Evolutionary conservation across 2,888 invertebrate species (phyloP), one percentile per base, ranked within the genome.

Genomic region (Eupithecia inturbata): DNA sequence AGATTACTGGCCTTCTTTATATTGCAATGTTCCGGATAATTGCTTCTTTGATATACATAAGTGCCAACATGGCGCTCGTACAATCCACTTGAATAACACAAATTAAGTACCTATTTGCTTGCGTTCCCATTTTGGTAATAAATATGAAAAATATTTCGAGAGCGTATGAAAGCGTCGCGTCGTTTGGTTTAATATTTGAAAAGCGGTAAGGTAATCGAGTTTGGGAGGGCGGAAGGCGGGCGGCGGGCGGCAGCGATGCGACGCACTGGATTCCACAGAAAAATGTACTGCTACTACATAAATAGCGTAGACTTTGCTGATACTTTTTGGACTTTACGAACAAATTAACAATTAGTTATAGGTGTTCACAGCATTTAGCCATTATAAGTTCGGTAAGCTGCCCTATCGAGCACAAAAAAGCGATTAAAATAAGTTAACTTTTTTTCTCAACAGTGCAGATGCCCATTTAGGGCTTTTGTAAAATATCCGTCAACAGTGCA

Each of bases 151-250:
- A 77, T 33, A 75, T 76, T 71, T 77, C 69, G 67, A 74, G 73
- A 70, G 77, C 67, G 74, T 69, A 75, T 39, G 64, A 64, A 64
- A 64, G 31, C 36, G 78, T 77, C n/a, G n/a, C n/a, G n/a, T n/a
- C 77, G 78, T 80, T 79, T 69, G 73, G 68, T 69, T 78, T 75
- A 77, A 78, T 80, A 78, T 78, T 77, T 79, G 71, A 78, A 77
- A 72, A 77, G 77, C 28, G 71, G 77, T 75, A 73, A 77, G 71
- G 77, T 76, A 75, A 77, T 74, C 77, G 77, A 77, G 77, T 78
- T 71, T 31, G 28, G 36, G 74, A 62, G 68, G 66, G 36, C 22
- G 66, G 39, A 4, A 22, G 14, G 66, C 14, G 22, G 39, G 57
- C 12, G 5, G 31, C 31, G 33, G 6, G 6, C 3, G 6, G 36